Evolutionary conservation across 2,113 vertebrate genomes (phyloP).

Genomic region (Limnothrissa miodon): DNA sequence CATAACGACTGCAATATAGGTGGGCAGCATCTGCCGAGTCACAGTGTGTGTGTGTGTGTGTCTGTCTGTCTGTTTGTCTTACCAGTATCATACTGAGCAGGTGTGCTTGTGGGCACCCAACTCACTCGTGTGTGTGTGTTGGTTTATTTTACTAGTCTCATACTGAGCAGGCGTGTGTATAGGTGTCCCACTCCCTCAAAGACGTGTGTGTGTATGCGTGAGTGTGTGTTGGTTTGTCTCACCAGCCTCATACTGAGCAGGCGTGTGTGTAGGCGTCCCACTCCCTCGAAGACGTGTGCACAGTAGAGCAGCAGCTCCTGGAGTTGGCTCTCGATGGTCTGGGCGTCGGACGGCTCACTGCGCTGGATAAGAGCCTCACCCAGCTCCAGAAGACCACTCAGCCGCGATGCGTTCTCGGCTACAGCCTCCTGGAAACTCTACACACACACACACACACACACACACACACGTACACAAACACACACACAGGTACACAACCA

Average conservation of each 20-base stretch:
- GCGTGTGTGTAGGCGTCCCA: conserved; percentile 71
- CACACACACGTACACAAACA: background rate
- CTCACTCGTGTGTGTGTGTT: background rate
- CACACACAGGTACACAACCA: background rate
- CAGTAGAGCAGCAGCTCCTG: conserved; percentile 71
- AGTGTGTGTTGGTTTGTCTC: conserved; percentile 16
- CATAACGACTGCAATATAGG: background rate
- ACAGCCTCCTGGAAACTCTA: conserved; percentile 78
- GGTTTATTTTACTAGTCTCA: background rate
- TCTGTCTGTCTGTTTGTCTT: background rate
- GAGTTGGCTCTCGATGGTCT: conserved; percentile 67
- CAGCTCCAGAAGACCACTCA: conserved; percentile 67
- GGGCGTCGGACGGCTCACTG: conserved; percentile 62
- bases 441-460: conserved; percentile 13
- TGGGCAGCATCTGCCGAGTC: background rate
- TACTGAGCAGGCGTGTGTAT: background rate
- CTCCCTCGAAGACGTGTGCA: conserved; percentile 66
- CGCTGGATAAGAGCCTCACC: conserved; percentile 75
- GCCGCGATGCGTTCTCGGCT: conserved; percentile 60
- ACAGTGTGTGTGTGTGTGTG: background rate
- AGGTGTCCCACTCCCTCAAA: no score
- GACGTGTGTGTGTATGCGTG: background rate
- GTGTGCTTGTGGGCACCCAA: no score
- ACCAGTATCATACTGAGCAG: no score
- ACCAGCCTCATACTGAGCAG: conserved; percentile 83